Evolutionary conservation across 1,140 invertebrate genomes (phyloP).

Genomic region (Drosophila mayri): DNA sequence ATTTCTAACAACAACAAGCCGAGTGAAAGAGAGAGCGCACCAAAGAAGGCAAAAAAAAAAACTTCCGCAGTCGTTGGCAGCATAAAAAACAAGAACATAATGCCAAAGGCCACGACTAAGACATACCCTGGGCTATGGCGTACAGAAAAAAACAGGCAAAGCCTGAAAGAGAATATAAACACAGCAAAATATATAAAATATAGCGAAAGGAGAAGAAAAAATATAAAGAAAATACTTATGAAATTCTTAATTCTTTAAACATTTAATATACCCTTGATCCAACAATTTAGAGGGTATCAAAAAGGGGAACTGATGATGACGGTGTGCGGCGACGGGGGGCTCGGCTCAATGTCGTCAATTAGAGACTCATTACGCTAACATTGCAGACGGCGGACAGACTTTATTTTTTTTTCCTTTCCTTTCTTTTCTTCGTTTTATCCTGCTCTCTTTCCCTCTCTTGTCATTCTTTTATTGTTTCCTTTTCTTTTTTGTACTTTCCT

Average conservation of each 20-base stretch:
- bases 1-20: constrained; percentile 67
- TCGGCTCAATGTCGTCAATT: constrained; percentile 82
- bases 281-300: background rate
- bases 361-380: constrained; percentile 83
- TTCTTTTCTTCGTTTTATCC: constrained; percentile 27
- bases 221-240: background rate
- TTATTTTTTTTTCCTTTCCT: constrained; percentile 47
- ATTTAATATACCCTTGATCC: background rate
- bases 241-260: background rate
- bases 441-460: constrained; percentile 26
- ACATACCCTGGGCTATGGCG: background rate
- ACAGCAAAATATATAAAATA: background rate
- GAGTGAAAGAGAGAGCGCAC: constrained; percentile 17
- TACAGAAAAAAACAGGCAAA: background rate
- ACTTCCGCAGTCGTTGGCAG: constrained; percentile 38
- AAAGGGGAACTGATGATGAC: constrained; percentile 21
- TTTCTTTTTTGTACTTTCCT: constrained; percentile 17
- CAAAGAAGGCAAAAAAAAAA: constrained; percentile 34
- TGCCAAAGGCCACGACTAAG: background rate
- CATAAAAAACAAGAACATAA: constrained; percentile 1
- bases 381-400: constrained; percentile 81
- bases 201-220: background rate
- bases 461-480: constrained; percentile 79
- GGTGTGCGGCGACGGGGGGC: constrained; percentile 16
- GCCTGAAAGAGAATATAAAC: background rate